phyloP scores from a whole-genome alignment of 2,113 vertebrate genomes.

The Damaliscus lunatus region DNA sequence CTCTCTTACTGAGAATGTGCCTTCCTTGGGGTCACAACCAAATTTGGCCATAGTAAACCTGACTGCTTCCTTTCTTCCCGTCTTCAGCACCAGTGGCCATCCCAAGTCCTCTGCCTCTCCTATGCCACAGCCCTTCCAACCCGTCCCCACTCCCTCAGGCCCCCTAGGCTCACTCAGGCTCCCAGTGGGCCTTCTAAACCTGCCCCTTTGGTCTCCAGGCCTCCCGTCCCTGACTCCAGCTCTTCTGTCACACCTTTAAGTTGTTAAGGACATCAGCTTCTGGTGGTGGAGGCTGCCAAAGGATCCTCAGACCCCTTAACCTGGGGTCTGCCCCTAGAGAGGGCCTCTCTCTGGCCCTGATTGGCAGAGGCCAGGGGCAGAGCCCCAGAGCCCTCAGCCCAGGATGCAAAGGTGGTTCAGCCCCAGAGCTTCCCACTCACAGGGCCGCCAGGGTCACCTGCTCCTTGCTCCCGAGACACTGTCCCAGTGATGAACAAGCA shows the following conservation, averaged over 20 bases:
- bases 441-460: conserved; percentile 66
- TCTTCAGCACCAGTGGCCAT: neutral
- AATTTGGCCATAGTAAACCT: conserved; percentile 19
- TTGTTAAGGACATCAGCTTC: conserved; percentile 19
- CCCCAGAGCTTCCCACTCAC: neutral
- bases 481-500: neutral
- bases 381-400: neutral
- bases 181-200: neutral
- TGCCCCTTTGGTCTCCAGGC: conserved; percentile 24
- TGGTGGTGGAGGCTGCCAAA: neutral
- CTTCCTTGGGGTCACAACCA: conserved; percentile 18
- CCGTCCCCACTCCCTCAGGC: neutral
- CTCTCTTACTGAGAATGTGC: neutral
- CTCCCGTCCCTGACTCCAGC: neutral
- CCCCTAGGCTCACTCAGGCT: neutral
- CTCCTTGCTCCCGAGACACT: conserved; percentile 13
- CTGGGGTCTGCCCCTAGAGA: neutral
- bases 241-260: conserved; percentile 65
- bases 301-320: neutral
- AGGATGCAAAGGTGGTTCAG: neutral
- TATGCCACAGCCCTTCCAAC: neutral
- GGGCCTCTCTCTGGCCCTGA: neutral
- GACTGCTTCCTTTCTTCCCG: neutral
- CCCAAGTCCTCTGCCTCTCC: neutral
- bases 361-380: neutral